Conservation (phyloP, 2,113 vertebrate species). For the Chiloscyllium plagiosum region DNA sequence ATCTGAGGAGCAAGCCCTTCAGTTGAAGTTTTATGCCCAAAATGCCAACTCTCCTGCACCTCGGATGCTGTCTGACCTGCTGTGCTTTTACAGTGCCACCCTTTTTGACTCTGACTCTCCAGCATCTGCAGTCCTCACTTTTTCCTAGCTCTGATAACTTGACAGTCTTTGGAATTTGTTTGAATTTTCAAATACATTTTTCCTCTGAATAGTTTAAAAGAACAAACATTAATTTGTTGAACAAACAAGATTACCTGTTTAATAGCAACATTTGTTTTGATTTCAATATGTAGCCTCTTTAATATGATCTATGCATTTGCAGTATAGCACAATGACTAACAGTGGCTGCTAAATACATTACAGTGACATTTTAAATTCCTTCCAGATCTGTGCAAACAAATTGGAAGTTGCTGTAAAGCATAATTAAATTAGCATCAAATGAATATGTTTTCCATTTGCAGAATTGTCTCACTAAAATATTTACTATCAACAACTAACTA, state of each 20-base stretch:
- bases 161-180: neutral
- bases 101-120: too few relatives aligned
- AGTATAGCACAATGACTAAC: neutral
- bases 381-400: conserved; percentile 1
- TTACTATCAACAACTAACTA: neutral
- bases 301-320: neutral
- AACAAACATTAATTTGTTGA: neutral
- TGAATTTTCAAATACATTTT: neutral
- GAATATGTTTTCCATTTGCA: neutral
- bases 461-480: neutral
- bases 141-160: neutral
- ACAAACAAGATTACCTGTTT: neutral
- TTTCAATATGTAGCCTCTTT: neutral
- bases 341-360: neutral
- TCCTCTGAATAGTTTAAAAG: neutral
- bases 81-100: too few relatives aligned
- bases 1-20: too few relatives aligned
- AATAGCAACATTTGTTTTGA: neutral
- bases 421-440: conserved; percentile 24
- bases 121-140: too few relatives aligned
- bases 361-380: conserved; percentile 31
- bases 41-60: too few relatives aligned
- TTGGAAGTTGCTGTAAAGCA: neutral
- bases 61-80: too few relatives aligned
- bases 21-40: neutral